Evolutionary conservation across 2,888 invertebrate genomes (phyloP), one percentile per base, ranked within the genome.

Genomic region (Drosophila mulleri): DNA sequence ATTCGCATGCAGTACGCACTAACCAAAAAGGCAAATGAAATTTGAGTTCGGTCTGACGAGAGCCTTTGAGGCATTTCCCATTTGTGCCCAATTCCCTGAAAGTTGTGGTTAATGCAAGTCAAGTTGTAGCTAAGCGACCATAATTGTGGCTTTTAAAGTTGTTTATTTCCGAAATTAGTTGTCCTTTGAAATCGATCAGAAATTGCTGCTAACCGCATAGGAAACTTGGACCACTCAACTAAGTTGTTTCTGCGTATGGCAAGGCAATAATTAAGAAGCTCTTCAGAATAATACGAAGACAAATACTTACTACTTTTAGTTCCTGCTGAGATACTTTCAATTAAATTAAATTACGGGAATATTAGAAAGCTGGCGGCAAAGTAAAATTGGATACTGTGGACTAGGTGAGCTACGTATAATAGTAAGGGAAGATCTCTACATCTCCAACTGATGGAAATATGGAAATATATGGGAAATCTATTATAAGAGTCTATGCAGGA

Each of bases 1-100:
- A 41, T 59, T 42, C 42, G 44, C 42, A 42, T 59, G 71, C 56
- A 56, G 41, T 67, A 52, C 52, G 37, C 53, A 50, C 14, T 35
- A 12, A n/a, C 32, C n/a, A 41, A 50, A 41, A n/a, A 29, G 11
- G 5, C 48, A 20, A 18, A 20, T 26, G 18, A 70, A 59, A 58
- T 20, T 47, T 3, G 11, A 57, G 39, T 23, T 48, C 11, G 23
- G 16, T 29, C 53, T 68, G 44, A 14, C 54, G 16, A 59, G 35
- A 45, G 26, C 44, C 62, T 39, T 29, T 26, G 11, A 20, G 37
- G 26, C 39, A 39, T 37, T 16, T 42, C 14, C 26, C 48, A 50
- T 50, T 32, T 48, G 41, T 5, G 12, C 14, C 12, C 58, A 14
- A 45, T 41, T 69, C 16, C 18, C 39, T 8, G 9, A 12, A 39